Conservation (phyloP, 1,140 invertebrate genomes). For the Arion vulgaris region DNA sequence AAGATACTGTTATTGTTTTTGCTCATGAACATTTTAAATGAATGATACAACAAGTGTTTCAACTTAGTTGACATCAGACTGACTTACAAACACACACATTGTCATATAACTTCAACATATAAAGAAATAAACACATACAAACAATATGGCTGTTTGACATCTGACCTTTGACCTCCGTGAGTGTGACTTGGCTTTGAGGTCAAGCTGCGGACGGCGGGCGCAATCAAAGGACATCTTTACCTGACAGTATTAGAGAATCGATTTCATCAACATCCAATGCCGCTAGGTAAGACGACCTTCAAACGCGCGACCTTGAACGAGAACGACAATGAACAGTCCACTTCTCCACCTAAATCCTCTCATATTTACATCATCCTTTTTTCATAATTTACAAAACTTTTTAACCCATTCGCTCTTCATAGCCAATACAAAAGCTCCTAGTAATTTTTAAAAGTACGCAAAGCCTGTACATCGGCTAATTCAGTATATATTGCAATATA, state of each 20-base stretch:
- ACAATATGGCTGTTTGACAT: constrained; percentile 29
- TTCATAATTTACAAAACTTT: background rate
- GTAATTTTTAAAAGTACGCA: too few relatives aligned
- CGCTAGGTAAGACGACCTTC: constrained; percentile 38
- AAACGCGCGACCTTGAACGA: constrained; percentile 2
- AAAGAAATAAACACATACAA: background rate
- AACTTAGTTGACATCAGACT: too few relatives aligned
- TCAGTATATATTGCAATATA: too few relatives aligned
- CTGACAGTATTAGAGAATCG: constrained; percentile 37
- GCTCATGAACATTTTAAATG: too few relatives aligned
- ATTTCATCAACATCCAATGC: constrained; percentile 25
- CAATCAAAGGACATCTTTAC: constrained; percentile 34
- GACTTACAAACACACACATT: background rate
- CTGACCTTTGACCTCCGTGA: constrained; percentile 30
- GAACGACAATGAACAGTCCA: constrained; percentile 13
- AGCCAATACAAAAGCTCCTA: too few relatives aligned
- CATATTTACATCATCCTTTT: background rate
- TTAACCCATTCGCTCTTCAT: too few relatives aligned
- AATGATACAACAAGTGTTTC: too few relatives aligned
- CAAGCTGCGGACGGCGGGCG: constrained; percentile 30
- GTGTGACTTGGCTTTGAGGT: constrained; percentile 29
- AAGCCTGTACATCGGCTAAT: too few relatives aligned
- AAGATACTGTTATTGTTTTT: too few relatives aligned
- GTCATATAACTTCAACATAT: background rate
- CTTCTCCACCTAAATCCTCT: background rate